A percentile compares a stretch with the other conserved stretches of the same genome.
These are phyloP conservation scores for Porites rus DNA, from an alignment of 92 coral and sea anemone species.

Conservation along the genomic window DNA sequence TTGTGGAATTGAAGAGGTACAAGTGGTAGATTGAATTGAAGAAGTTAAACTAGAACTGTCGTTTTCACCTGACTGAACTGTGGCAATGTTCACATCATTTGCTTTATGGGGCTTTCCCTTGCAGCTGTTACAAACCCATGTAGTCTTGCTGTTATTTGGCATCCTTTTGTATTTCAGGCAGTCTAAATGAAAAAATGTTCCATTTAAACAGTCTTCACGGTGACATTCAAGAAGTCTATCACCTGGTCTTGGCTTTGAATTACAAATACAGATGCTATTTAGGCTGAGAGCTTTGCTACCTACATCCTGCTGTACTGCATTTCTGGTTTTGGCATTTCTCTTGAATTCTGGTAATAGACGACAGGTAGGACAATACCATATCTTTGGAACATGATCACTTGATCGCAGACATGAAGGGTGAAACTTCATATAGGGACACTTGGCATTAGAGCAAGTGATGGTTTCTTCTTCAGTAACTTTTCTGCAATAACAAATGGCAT, in stretches of 20 bases:
- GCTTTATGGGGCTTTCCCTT: slow-evolving; percentile 16
- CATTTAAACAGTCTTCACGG: slow-evolving; percentile 40
- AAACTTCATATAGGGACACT: slow-evolving; percentile 21
- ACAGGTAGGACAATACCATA: slow-evolving; percentile 53
- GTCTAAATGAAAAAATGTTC: slow-evolving; percentile 65
- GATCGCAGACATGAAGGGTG: slow-evolving; percentile 37
- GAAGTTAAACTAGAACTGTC: background rate
- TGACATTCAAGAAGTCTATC: slow-evolving; percentile 69
- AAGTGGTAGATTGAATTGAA: no score
- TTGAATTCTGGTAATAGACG: slow-evolving; percentile 41
- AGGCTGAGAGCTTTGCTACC: slow-evolving; percentile 1
- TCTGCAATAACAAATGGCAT: slow-evolving; percentile 38
- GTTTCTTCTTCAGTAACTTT: background rate
- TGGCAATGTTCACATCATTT: slow-evolving; percentile 17
- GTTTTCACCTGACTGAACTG: slow-evolving; percentile 18
- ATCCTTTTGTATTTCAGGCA: background rate
- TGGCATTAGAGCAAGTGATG: background rate
- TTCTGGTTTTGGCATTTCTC: background rate
- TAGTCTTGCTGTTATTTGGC: no score
- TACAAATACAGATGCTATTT: slow-evolving; percentile 49
- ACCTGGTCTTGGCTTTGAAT: slow-evolving; percentile 31
- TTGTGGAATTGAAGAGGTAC: no score
- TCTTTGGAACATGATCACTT: slow-evolving; percentile 27
- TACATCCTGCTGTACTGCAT: no score
- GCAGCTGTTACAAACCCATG: background rate